Evolutionary conservation across 2,797 vertebrate species (phyloP).

Genomic region (Chromis chromis): DNA sequence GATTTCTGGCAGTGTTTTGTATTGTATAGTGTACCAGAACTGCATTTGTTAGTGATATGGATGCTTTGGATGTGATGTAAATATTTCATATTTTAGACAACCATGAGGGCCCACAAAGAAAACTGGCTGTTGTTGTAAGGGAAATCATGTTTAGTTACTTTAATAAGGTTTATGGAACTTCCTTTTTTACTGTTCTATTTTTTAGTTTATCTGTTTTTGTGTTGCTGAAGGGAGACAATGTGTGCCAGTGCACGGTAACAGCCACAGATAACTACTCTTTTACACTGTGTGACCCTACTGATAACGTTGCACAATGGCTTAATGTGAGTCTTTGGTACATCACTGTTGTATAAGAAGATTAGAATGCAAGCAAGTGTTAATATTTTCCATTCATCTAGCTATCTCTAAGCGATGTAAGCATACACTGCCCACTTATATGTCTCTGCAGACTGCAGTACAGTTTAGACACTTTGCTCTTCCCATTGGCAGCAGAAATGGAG

Average conservation of each 20-base stretch:
- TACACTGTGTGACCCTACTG: neutral
- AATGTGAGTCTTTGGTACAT: constrained; percentile 1
- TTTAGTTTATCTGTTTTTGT: constrained; percentile 4
- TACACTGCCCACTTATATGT: neutral
- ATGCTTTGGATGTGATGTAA: no score
- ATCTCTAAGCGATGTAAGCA: neutral
- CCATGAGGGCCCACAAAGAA: neutral
- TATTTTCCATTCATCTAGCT: neutral
- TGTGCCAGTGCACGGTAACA: neutral
- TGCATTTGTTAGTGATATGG: neutral
- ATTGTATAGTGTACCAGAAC: neutral
- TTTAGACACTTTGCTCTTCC: constrained; percentile 30
- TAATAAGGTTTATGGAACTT: neutral
- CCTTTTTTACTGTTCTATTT: neutral
- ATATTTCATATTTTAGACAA: neutral
- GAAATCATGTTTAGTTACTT: neutral
- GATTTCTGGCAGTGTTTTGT: neutral
- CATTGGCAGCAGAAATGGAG: constrained; percentile 33
- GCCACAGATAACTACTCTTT: neutral
- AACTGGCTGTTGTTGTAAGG: neutral
- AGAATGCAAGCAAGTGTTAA: constrained; percentile 15
- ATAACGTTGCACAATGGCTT: constrained; percentile 15
- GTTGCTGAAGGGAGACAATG: neutral
- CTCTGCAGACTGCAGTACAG: constrained; percentile 20
- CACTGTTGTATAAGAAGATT: constrained; percentile 1